phyloP scores from a whole-genome alignment of 2,797 vertebrate genomes.

The Phoebastria nigripes region DNA sequence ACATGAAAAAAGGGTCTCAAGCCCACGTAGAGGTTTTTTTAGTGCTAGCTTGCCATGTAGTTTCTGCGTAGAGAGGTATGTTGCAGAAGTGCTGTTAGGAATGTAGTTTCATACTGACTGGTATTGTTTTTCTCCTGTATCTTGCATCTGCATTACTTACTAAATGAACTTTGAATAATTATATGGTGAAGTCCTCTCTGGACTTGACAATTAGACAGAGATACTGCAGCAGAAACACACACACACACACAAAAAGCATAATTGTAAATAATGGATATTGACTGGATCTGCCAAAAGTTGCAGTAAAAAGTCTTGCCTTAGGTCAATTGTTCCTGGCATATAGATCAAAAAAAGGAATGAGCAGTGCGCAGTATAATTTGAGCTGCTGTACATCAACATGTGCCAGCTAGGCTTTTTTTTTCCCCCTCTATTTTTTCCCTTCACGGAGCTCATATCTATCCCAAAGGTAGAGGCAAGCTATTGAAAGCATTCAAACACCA shows the following conservation, averaged over 20 bases:
- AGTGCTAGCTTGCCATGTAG: not conserved
- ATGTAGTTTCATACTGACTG: not conserved
- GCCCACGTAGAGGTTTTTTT: not conserved
- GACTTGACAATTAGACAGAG: not conserved
- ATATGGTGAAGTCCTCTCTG: not conserved
- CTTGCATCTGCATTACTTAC: not conserved
- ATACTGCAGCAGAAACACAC: not conserved
- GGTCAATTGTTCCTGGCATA: slow-evolving; percentile 27
- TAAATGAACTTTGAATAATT: slow-evolving; percentile 26
- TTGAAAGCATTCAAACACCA: not conserved
- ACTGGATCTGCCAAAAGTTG: slow-evolving; percentile 24
- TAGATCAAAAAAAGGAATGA: not conserved
- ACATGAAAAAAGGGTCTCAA: not conserved
- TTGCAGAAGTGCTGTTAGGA: not conserved
- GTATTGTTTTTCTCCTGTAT: not conserved
- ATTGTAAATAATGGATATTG: slow-evolving; percentile 26
- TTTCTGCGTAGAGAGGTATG: not conserved
- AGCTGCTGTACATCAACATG: not conserved
- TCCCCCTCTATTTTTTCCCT: not conserved
- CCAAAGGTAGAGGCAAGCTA: not conserved
- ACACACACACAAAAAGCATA: not conserved
- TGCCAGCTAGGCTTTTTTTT: not conserved
- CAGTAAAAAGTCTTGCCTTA: slow-evolving; percentile 8
- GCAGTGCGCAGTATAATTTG: not conserved
- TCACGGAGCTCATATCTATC: not conserved